These are phyloP conservation scores for Heterodera carotae DNA, from an alignment of 1,140 invertebrate species.

Conservation along the genomic window DNA sequence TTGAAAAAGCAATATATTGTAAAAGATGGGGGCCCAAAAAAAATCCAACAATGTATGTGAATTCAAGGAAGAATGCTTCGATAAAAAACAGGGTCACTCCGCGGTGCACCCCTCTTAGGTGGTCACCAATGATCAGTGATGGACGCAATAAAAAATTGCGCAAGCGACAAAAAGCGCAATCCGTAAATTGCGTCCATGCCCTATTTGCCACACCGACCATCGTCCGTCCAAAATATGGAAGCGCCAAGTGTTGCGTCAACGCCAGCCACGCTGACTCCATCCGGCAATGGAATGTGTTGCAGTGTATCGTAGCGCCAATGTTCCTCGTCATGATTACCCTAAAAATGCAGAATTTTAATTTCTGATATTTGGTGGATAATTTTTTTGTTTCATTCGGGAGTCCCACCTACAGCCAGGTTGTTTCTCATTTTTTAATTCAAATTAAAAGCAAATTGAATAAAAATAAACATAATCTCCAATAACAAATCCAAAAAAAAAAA, in stretches of 20 bases:
- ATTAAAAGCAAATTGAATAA: too few relatives aligned
- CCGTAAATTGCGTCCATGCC: too few relatives aligned
- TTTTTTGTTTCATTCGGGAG: neutral
- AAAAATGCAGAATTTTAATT: neutral
- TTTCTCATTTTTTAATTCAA: too few relatives aligned
- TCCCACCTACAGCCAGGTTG: neutral
- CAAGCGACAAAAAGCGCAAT: too few relatives aligned
- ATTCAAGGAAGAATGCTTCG: neutral
- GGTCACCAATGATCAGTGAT: too few relatives aligned
- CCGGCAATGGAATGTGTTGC: conserved; percentile 45
- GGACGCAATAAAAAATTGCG: too few relatives aligned
- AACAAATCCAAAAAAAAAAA: too few relatives aligned
- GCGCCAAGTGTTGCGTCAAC: conserved; percentile 55
- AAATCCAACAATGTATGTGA: neutral
- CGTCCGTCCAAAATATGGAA: conserved; percentile 59
- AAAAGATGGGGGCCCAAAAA: too few relatives aligned
- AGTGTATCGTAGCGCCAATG: conserved; percentile 59
- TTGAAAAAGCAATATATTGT: conserved; percentile 14
- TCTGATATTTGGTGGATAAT: neutral
- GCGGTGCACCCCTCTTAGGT: too few relatives aligned
- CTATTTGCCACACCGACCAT: conserved; percentile 47
- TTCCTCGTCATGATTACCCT: conserved; percentile 42
- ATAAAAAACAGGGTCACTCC: too few relatives aligned
- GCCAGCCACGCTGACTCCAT: conserved; percentile 49
- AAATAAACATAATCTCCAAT: too few relatives aligned